Conservation (phyloP, 2,797 vertebrate species). For the Yasuhikotakia modesta region DNA sequence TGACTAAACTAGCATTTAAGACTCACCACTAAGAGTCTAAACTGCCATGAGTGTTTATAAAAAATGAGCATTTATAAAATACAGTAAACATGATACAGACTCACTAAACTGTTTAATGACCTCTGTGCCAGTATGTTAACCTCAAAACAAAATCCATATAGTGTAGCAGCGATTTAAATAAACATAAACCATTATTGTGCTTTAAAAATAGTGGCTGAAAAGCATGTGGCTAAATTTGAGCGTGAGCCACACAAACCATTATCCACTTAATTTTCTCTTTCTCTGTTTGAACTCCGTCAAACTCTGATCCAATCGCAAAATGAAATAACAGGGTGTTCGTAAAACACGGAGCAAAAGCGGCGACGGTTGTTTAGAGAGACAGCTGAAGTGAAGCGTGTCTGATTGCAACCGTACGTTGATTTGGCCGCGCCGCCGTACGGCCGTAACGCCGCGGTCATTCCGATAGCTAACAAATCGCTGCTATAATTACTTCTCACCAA, state of each 20-base stretch:
- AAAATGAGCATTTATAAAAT: conserved; percentile 24
- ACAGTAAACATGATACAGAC: not conserved
- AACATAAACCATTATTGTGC: not conserved
- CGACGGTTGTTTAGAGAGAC: conserved; percentile 23
- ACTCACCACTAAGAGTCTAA: conserved; percentile 5
- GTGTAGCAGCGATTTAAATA: conserved; percentile 12
- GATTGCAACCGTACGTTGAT: conserved; percentile 43
- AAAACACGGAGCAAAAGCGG: conserved; percentile 29
- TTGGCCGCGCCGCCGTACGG: conserved; percentile 26
- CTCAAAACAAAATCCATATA: conserved; percentile 34
- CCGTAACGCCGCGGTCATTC: conserved; percentile 36
- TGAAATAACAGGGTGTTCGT: conserved; percentile 45
- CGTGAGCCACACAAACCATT: conserved; percentile 31
- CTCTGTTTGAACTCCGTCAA: conserved; percentile 33
- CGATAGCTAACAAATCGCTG: conserved; percentile 33
- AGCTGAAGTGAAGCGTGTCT: conserved; percentile 37
- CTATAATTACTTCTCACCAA: conserved; percentile 55
- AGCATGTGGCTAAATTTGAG: conserved; percentile 6
- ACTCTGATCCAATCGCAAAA: conserved; percentile 34
- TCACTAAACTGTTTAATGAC: conserved; percentile 19
- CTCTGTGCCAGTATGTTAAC: conserved; percentile 20
- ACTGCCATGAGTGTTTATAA: conserved; percentile 13
- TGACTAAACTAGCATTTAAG: not conserved
- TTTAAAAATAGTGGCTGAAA: not conserved
- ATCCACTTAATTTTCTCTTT: conserved; percentile 42